These are phyloP conservation scores for Scaptomyza cyrtandrae DNA, from an alignment of 2,888 invertebrate species.

Conservation along the genomic window DNA sequence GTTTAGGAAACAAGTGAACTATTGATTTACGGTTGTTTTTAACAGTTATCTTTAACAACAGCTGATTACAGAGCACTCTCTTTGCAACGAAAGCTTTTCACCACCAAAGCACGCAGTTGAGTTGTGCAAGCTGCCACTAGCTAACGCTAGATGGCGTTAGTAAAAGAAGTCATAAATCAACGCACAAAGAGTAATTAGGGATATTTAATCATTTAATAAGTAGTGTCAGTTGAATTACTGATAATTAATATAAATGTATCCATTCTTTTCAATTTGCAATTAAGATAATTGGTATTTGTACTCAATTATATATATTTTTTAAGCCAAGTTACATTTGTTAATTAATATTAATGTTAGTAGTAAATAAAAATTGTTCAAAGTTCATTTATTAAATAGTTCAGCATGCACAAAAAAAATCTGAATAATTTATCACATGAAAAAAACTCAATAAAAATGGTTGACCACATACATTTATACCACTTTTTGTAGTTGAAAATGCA, in stretches of 20 bases:
- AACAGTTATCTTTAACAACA: constrained; percentile 40
- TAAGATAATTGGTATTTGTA: background rate
- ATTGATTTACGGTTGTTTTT: constrained; percentile 49
- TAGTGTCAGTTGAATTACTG: too few species aligned
- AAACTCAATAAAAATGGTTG: background rate
- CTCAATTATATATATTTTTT: background rate
- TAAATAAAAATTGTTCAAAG: background rate
- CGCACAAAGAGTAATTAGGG: background rate
- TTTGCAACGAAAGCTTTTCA: constrained; percentile 58
- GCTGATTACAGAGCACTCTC: constrained; percentile 44
- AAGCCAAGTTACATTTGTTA: background rate
- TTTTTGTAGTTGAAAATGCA: background rate
- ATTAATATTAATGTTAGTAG: background rate
- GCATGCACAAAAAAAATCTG: background rate
- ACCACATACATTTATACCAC: background rate
- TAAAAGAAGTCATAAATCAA: background rate
- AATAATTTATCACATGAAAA: background rate
- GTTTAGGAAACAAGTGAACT: constrained; percentile 27
- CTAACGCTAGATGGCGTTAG: constrained; percentile 57
- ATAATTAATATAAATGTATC: background rate
- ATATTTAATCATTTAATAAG: too few species aligned
- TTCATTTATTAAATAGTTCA: background rate
- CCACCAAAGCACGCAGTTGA: constrained; percentile 47
- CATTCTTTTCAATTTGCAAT: too few species aligned
- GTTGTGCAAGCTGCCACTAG: background rate